Evolutionary conservation across 2,888 invertebrate genomes (phyloP).

Genomic region (Hyalella azteca): DNA sequence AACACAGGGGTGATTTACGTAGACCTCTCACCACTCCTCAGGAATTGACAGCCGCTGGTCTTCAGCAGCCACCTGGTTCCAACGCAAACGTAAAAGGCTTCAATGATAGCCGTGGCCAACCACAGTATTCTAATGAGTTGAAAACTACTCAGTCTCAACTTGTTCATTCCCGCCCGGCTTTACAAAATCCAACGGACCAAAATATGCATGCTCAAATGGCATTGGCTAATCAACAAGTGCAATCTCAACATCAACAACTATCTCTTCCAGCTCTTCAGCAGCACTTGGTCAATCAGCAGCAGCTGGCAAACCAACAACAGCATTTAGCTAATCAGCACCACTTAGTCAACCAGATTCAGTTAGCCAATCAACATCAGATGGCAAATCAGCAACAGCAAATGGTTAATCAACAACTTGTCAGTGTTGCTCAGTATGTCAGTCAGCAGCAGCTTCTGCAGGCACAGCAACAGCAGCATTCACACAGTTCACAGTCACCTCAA

Average conservation of each 20-base stretch:
- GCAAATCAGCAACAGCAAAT: background rate
- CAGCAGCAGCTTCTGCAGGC: background rate
- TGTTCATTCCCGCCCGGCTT: background rate
- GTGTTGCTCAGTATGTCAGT: background rate
- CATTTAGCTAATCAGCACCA: background rate
- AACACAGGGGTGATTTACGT: background rate
- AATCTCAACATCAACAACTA: background rate
- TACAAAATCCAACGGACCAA: background rate
- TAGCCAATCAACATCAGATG: background rate
- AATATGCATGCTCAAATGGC: background rate
- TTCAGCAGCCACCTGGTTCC: background rate
- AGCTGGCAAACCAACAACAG: background rate
- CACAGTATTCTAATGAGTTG: background rate
- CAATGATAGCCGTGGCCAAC: background rate
- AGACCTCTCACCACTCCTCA: slow-evolving; percentile 1
- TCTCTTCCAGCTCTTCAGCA: background rate
- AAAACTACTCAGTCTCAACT: background rate
- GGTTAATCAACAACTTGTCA: background rate
- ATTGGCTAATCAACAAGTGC: background rate
- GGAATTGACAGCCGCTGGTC: background rate
- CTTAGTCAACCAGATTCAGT: background rate
- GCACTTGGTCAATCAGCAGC: background rate
- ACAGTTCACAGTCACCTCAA: background rate
- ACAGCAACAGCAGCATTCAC: slow-evolving; percentile 2
- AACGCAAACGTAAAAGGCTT: background rate